A percentile compares a stretch with the other conserved stretches of the same genome.
Conservation (phyloP, 2,113 vertebrate species). For the Ramphastos sulfuratus region DNA sequence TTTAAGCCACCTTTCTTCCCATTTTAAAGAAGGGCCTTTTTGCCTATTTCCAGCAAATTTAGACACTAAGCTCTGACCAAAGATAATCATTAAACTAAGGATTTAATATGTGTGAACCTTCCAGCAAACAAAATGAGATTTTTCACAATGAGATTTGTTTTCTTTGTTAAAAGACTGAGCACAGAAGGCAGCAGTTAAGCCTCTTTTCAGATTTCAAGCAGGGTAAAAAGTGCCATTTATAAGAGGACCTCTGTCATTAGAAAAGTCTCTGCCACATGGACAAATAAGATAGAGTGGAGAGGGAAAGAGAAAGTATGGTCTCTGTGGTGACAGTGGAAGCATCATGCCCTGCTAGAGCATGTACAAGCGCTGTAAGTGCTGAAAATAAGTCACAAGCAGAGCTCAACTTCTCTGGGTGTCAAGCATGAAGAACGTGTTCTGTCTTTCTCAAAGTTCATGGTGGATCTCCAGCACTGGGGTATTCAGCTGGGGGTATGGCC, state of each 20-base stretch:
- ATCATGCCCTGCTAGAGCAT: background rate
- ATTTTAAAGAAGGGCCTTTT: slow-evolving; percentile 22
- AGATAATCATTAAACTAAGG: background rate
- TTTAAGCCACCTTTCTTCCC: slow-evolving; percentile 24
- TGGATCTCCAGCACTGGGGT: background rate
- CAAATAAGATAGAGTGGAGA: background rate
- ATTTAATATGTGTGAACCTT: background rate
- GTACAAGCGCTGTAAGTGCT: background rate
- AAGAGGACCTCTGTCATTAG: background rate
- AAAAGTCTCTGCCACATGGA: background rate
- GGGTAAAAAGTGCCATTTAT: background rate
- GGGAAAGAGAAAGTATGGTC: background rate
- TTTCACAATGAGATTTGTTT: background rate
- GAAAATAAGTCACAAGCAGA: background rate
- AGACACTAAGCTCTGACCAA: slow-evolving; percentile 38
- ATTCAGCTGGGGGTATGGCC: background rate
- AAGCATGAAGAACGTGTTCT: background rate
- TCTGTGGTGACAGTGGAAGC: background rate
- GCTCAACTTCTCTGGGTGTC: background rate
- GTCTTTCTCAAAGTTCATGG: background rate
- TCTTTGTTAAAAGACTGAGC: background rate
- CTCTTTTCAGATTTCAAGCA: background rate
- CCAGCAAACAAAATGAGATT: background rate
- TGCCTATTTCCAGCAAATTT: slow-evolving; percentile 39
- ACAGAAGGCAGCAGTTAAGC: background rate